Base-by-base conservation (phyloP, 1,140 invertebrate genomes). In the Rhagoletis pomonella region DNA sequence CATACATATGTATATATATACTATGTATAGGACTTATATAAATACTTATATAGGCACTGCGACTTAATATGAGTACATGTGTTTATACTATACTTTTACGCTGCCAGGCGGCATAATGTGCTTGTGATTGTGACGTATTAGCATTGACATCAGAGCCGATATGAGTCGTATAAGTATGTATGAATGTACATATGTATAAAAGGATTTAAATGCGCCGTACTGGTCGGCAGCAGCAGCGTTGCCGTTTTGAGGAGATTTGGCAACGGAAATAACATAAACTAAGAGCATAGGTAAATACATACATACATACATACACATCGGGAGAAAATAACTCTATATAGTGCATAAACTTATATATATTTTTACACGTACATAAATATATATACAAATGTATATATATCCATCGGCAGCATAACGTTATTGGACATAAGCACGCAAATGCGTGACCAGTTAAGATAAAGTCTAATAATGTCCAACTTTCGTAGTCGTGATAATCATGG, bases 71-170 rank as follows among this genome's bases (percentile, higher is more conserved):
- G 39, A 42, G 1, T 47, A 9, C 12, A 2, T 1, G 4, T 2
- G 2, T 73, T 17, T 6, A 2, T 5, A 42, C 4, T 47, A 4
- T 12, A 44, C 12, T 1, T 17, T 47, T 10, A 10, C 39, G 42
- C n/a, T 73, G 47, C 42, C 1, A 14, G 3, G 42, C 42, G 42
- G 39, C 42, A 17, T 73, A 47, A 47, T 47, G 67, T 47, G 12
- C 12, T 73, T 73, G 67, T 73, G 67, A 73, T 73, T 39, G 44
- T 73, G 67, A 73, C 67, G 44, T 73, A 73, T 73, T 73, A 73
- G 67, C 67, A 12, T n/a, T 17, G 67, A 12, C 67, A 6, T 47
- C 17, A 73, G 10, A 42, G 12, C 14, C 42, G 14, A 73, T 14
- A 73, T 67, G 65, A 73, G 39, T 14, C 42, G 39, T 44, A 73